Base-by-base conservation (phyloP, 2,113 vertebrate species). In the Pachycephala philippinensis region DNA sequence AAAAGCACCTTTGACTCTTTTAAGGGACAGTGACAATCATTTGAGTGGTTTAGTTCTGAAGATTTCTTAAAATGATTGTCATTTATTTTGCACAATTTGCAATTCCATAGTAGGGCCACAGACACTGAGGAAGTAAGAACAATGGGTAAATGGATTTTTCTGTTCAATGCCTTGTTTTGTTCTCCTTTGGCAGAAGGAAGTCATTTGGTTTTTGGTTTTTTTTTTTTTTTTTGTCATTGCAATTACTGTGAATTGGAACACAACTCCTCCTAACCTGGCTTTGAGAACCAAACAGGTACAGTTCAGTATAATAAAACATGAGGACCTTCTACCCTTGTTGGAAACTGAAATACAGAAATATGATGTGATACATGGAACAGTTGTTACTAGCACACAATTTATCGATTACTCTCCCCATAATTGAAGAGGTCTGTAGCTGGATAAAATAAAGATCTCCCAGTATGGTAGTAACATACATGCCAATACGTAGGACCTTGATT, bases 331-430 rank as follows among this genome's bases (percentile, higher is more conserved):
- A 70, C 53, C 74, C 35, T 85, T 71, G n/a, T 26, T 83, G 47
- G 61, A 30, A 89, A 85, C 13, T 83, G 79, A 97, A 94, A 91
- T 70, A 80, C 33, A 91, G 50, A 96, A 95, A 96, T 96, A 95
- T 52, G 64, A 93, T 91, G 85, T 92, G 85, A 93, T 81, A 96
- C 56, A 30, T 24, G 23, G 80, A 95, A 81, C 47, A 52, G 66
- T 37, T 66, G 44, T 77, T 93, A 81, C 63, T 40, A 84, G 47
- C 56, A 88, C 66, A 94, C 45, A 76, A 85, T 94, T 80, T 74
- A 91, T 74, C 20, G 81, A 90, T 94, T 87, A 66, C 10, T 50
- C 9, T 70, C 33, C 35, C 13, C 66, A 23, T 77, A 94, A 94
- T 2, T 72, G 23, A 79, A 83, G 76, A 89, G n/a, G 54, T 63